Conservation (phyloP, 2,888 invertebrate species). For the Drosophila pegasa region DNA sequence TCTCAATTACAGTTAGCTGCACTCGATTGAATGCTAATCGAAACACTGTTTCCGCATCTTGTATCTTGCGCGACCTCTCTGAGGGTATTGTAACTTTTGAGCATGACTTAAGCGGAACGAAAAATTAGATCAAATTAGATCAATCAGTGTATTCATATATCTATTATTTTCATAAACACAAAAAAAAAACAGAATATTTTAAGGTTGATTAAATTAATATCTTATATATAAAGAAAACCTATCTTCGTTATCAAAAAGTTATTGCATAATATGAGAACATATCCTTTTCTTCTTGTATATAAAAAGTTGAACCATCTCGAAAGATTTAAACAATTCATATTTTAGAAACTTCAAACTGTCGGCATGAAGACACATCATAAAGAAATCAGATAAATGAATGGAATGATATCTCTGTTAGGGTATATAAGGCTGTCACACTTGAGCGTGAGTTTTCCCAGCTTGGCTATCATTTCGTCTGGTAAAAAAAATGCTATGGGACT, state of each 20-base stretch:
- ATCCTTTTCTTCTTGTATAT: not conserved
- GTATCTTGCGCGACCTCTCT: too few species aligned
- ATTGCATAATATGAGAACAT: not conserved
- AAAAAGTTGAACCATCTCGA: too few species aligned
- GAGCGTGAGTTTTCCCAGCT: not conserved
- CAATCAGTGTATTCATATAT: too few species aligned
- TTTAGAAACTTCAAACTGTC: not conserved
- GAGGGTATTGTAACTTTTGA: not conserved
- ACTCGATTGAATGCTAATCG: conserved; percentile 72
- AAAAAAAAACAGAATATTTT: too few species aligned
- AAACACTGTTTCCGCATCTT: conserved; percentile 34
- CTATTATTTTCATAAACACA: too few species aligned
- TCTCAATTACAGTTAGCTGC: conserved; percentile 66
- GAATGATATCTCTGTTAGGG: not conserved
- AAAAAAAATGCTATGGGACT: conserved; percentile 15
- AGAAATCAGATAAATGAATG: not conserved
- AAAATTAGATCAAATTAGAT: too few species aligned
- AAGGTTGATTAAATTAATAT: too few species aligned
- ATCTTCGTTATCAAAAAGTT: too few species aligned
- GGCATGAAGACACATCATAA: too few species aligned
- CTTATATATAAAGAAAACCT: too few species aligned
- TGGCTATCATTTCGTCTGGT: conserved; percentile 1
- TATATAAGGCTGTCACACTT: not conserved
- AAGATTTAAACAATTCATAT: not conserved
- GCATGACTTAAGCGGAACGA: too few species aligned